phyloP scores from a whole-genome alignment of 2,797 vertebrate species.

The Lutra lutra region DNA sequence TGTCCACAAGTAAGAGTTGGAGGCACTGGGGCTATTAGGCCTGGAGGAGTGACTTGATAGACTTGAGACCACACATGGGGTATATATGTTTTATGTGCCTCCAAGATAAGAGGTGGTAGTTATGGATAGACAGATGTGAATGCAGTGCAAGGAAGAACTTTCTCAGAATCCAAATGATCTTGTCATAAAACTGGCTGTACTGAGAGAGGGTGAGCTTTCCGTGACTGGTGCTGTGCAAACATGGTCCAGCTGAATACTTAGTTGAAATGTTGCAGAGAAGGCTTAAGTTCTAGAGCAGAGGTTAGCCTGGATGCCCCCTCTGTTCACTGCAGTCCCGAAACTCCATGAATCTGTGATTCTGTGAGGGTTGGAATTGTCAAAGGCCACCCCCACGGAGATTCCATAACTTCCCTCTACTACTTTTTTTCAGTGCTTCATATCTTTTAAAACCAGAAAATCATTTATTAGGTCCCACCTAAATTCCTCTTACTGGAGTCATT shows the following conservation, averaged over 20 bases:
- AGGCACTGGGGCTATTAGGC: not conserved
- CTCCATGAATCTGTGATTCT: not conserved
- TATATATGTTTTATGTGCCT: not conserved
- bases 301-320: not conserved
- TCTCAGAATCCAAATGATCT: constrained; percentile 8
- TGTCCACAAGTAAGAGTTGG: not conserved
- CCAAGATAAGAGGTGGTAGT: not conserved
- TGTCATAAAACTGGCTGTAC: constrained; percentile 3
- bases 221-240: not conserved
- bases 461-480: constrained; percentile 43
- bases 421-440: not conserved
- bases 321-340: not conserved
- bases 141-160: not conserved
- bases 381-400: not conserved
- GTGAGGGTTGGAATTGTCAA: not conserved
- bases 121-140: constrained; percentile 5
- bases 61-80: not conserved
- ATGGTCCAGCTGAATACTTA: not conserved
- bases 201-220: not conserved
- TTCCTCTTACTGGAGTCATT: constrained; percentile 49
- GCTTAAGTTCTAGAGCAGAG: not conserved
- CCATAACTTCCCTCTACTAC: not conserved
- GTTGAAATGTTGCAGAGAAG: constrained; percentile 7
- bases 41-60: constrained; percentile 18
- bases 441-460: constrained; percentile 46